These are phyloP conservation scores for Myiotriccus ornatus DNA, from an alignment of 2,797 vertebrate genomes.

Conservation along the genomic window DNA sequence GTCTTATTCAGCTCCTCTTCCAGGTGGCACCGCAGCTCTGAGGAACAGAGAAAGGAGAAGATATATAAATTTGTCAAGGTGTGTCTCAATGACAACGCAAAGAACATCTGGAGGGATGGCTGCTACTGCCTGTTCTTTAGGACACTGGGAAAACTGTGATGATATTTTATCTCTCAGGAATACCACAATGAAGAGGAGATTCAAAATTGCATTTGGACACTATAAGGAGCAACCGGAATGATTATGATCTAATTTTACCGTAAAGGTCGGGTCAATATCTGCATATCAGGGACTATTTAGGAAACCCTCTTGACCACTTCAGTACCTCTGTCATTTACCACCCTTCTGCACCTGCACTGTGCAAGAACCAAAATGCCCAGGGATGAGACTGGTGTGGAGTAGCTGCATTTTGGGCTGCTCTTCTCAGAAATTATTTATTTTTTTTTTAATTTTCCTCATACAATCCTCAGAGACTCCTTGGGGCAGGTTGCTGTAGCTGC, in stretches of 20 bases:
- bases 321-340: background rate
- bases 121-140: background rate
- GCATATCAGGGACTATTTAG: background rate
- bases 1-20: background rate
- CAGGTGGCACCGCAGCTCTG: background rate
- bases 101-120: background rate
- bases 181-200: background rate
- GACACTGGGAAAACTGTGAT: background rate
- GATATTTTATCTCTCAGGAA: background rate
- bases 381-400: background rate
- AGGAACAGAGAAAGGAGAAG: background rate
- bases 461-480: background rate
- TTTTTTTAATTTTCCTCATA: background rate
- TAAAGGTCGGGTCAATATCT: background rate
- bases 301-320: background rate
- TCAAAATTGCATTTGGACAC: background rate
- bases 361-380: background rate
- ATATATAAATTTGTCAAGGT: background rate
- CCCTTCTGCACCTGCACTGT: background rate
- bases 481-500: background rate
- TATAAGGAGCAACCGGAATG: background rate
- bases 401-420: background rate
- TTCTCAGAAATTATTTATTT: background rate
- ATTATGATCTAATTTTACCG: background rate
- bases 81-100: background rate